A percentile compares a stretch with the other conserved stretches of the same genome.
These are phyloP conservation scores for Epinephelus awoara DNA, from an alignment of 2,797 vertebrate species.

Conservation along the genomic window DNA sequence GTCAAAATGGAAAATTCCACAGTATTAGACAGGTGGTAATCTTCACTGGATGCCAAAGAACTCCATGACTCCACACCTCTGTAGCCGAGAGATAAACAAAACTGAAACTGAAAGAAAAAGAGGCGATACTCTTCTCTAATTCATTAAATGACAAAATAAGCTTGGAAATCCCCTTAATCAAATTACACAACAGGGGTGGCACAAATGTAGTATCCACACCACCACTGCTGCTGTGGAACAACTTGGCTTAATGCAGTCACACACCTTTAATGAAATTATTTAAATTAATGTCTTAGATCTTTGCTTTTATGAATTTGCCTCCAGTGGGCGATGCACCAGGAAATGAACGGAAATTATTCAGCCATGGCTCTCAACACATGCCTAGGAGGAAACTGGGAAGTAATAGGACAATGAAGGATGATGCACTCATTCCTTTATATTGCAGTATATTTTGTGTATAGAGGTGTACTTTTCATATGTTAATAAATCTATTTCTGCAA, in stretches of 20 bases:
- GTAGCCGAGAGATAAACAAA: slow-evolving; percentile 61
- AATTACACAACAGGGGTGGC: slow-evolving; percentile 66
- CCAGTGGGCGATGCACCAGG: slow-evolving; percentile 78
- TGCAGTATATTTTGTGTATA: slow-evolving; percentile 59
- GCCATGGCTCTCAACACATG: slow-evolving; percentile 76
- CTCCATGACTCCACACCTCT: slow-evolving; percentile 66
- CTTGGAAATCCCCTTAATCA: slow-evolving; percentile 77
- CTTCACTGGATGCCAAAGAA: slow-evolving; percentile 40
- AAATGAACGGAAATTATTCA: slow-evolving; percentile 82
- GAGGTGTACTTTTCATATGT: slow-evolving; percentile 68
- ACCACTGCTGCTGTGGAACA: slow-evolving; percentile 44
- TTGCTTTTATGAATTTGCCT: slow-evolving; percentile 83
- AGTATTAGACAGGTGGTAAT: slow-evolving; percentile 33
- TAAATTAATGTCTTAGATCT: slow-evolving; percentile 84
- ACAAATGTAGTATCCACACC: slow-evolving; percentile 51
- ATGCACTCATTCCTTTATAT: slow-evolving; percentile 80
- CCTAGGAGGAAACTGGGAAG: slow-evolving; percentile 75
- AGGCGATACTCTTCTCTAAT: slow-evolving; percentile 53
- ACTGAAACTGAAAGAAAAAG: slow-evolving; percentile 39
- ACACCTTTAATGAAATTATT: slow-evolving; percentile 83
- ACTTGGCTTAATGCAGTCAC: slow-evolving; percentile 79
- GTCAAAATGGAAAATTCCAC: slow-evolving; percentile 42
- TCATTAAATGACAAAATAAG: slow-evolving; percentile 79
- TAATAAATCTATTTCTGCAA: slow-evolving; percentile 63
- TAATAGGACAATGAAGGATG: slow-evolving; percentile 80